Evolutionary conservation across 2,113 vertebrate genomes (phyloP).

Genomic region (Craseonycteris thonglongyai): DNA sequence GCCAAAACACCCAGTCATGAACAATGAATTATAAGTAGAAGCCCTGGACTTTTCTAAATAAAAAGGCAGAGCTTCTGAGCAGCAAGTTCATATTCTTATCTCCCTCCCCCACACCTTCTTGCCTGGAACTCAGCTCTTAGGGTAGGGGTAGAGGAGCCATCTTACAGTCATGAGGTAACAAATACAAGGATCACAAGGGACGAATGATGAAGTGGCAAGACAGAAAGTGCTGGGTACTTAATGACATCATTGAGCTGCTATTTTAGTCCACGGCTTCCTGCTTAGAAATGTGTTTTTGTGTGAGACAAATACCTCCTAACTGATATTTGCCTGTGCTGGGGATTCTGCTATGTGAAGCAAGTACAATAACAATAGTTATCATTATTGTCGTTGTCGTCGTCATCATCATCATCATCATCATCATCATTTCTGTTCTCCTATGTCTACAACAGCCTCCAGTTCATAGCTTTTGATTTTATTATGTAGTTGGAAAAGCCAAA

Average conservation of each 20-base stretch:
- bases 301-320: neutral
- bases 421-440: neutral
- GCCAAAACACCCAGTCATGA: neutral
- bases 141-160: neutral
- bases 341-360: neutral
- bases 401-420: neutral
- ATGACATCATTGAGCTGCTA: neutral
- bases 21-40: neutral
- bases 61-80: neutral
- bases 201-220: neutral
- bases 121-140: neutral
- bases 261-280: neutral
- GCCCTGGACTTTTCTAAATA: neutral
- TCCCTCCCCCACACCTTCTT: neutral
- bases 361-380: neutral
- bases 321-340: neutral
- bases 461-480: conserved; percentile 2
- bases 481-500: neutral
- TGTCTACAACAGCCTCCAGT: neutral
- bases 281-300: neutral
- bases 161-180: neutral
- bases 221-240: neutral
- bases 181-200: neutral
- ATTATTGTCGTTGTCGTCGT: neutral
- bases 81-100: neutral